Evolutionary conservation across 2,113 vertebrate species (phyloP), one percentile per base, ranked within the genome.

Genomic region (Eurypyga helias): DNA sequence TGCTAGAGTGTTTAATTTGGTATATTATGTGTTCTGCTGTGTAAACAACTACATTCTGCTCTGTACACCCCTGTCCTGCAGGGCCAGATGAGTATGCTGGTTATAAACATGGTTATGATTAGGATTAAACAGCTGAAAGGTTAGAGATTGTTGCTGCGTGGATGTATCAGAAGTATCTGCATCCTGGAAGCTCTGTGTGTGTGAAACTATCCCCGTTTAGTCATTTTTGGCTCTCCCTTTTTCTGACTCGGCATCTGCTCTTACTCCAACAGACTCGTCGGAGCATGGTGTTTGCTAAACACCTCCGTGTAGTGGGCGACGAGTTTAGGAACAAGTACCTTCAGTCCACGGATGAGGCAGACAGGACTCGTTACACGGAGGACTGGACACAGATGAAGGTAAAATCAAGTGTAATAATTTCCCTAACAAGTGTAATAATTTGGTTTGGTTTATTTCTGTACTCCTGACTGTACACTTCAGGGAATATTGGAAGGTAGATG

Each of bases 281-380:
- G 83, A 99, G 99, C 95, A 99, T 99, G 99, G 99, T 99, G 84
- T 99, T 99, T 13, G 98, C 99, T 54, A 99, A 98, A 85, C 99
- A 99, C 96, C 98, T 99, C 58, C 98, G 99, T 19, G 88, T 98
- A 2, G 98, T 99, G 31, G 99, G 99, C 6, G 99, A 99, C 0
- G 96, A 98, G 48, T 99, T 99, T 87, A 97, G 99, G 82, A 98
- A 96, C 52, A 98, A 93, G 36, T 95, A 98, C 67, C 98, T 99
- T 58, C 99, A 99, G 36, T 99, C 99, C 57, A 99, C 98, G 0
- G 98, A 99, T 36, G 96, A 98, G 61, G 81, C 90, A 5, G 99
- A 99, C 95, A 95, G 91, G 36, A 99, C 98, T 6, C 34, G 95
- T 55, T 99, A 98, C 83, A 97, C 95, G 48, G 99, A 99, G 94